Evolutionary conservation across 2,888 invertebrate species (phyloP), one percentile per base, ranked within the genome.

Genomic region (Aphrophora alni): DNA sequence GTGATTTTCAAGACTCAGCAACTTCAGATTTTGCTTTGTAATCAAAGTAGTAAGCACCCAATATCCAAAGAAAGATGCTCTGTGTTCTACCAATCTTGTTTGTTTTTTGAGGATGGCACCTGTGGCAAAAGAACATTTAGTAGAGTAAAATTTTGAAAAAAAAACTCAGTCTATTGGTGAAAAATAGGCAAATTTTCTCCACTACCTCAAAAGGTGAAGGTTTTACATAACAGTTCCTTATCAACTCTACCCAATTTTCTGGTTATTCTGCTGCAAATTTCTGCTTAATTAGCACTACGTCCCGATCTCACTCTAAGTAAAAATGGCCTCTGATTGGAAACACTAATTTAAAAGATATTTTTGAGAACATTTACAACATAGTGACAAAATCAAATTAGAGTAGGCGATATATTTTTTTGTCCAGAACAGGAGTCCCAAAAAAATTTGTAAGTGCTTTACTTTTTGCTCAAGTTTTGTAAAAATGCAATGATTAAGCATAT

Each of bases 381-480:
- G 69, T 79, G 59, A 12, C 26, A 12, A 33, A 44, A 80, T 28
- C 27, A 27, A 38, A 75, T 25, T 17, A 80, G 12, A 21, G n/a
- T 74, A n/a, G n/a, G n/a, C n/a, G 5, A 80, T 14, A 75, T 80
- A 24, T 80, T 80, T 33, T 80, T 80, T 26, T 80, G 80, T 0
- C 79, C 80, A 3, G 69, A 12, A 72, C 80, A 80, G 10, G 75
- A 80, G 38, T 80, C 73, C 12, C 78, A n/a, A 78, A n/a, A 73
- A 78, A 44, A 78, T 78, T 7, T 27, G 17, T 14, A 78, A 38
- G 7, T 78, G 26, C 10, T 21, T 75, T 7, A 74, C 79, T 14
- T 26, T 0, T 24, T 71, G 21, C 17, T 33, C n/a, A 5, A 80
- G 24, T 21, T 70, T 70, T 14, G 21, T 38, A 17, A n/a, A 24